phyloP scores from a whole-genome alignment of 1,140 invertebrate genomes.

The Bombus waltoni region DNA sequence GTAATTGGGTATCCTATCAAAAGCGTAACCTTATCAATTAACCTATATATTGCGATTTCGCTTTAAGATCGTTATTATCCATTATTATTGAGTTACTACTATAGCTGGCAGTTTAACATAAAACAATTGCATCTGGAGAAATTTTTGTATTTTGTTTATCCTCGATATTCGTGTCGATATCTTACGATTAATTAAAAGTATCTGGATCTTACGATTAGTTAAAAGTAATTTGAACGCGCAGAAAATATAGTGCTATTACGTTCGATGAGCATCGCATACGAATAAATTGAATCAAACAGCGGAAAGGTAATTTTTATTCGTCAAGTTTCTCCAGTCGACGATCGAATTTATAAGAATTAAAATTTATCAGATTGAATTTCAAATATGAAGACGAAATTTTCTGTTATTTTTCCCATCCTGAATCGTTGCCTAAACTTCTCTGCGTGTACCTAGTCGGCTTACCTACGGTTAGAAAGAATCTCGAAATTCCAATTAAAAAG shows the following conservation, averaged over 20 bases:
- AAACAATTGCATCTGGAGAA: neutral
- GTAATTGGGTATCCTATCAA: neutral
- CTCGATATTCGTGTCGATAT: neutral
- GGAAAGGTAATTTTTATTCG: neutral
- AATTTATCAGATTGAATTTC: neutral
- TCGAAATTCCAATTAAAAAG: slow-evolving; percentile 16
- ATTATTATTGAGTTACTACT: neutral
- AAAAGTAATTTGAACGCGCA: neutral
- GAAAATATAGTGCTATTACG: neutral
- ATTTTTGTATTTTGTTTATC: neutral
- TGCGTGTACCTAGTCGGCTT: neutral
- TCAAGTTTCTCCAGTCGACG: neutral
- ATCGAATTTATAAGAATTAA: neutral
- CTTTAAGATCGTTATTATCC: no score
- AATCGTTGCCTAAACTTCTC: neutral
- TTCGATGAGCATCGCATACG: neutral
- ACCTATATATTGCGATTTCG: neutral
- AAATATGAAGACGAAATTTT: neutral
- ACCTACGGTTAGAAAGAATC: neutral
- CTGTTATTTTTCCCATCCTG: neutral
- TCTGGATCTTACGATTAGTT: no score
- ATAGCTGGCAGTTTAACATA: neutral
- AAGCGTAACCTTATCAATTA: neutral
- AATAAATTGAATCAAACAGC: neutral
- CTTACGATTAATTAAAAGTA: neutral